Evolutionary conservation across 37 sponge, comb jelly and placozoan genomes (phyloP), one percentile per base, ranked within the genome.

Genomic region (Hexactinellida sp.): DNA sequence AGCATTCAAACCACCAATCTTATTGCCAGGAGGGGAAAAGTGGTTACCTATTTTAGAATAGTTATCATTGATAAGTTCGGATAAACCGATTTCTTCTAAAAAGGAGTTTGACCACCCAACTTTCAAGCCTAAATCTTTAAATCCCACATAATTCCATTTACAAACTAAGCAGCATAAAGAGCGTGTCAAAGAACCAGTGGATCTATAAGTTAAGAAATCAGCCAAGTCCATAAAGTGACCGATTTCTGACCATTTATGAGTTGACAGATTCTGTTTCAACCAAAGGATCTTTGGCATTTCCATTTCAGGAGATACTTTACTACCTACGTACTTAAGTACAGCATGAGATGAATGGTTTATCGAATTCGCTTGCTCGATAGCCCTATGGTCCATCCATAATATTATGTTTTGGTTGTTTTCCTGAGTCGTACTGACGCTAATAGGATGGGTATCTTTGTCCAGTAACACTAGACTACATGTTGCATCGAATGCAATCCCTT

Each of bases 341-440:
- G 88, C 87, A 82, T 93, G 91, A 1, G 55, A 25, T 21, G 54
- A 82, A 24, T 55, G 1, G 54, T 94, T 94, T 55, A 94, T 91
- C 37, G 82, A 83, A 10, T 86, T 85, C 13, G 93, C 87, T 38
- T 95, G 92, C 34, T 38, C 37, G 38, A 85, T 52, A 0, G 93
- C 95, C 35, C 95, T 55, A 84, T 95, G 95, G 84, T 95, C 95
- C 83, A 89, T 88, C 95, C 95, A 95, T 84, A 93, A 47, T 16
- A 95, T 87, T 32, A 93, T 85, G 38, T 91, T 93, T 36, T 89
- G 85, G 0, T 87, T n/a, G 0, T 83, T 86, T 0, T 89, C 88
- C 3, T 36, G 35, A 36, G 86, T 37, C 13, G 71, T 84, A 55
- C 92, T 91, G 24, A 91, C 89, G 25, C 89, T 89, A 13, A 93